Evolutionary conservation across 2,113 vertebrate species (phyloP), one percentile per base, ranked within the genome.

Genomic region (Blennius ocellaris): DNA sequence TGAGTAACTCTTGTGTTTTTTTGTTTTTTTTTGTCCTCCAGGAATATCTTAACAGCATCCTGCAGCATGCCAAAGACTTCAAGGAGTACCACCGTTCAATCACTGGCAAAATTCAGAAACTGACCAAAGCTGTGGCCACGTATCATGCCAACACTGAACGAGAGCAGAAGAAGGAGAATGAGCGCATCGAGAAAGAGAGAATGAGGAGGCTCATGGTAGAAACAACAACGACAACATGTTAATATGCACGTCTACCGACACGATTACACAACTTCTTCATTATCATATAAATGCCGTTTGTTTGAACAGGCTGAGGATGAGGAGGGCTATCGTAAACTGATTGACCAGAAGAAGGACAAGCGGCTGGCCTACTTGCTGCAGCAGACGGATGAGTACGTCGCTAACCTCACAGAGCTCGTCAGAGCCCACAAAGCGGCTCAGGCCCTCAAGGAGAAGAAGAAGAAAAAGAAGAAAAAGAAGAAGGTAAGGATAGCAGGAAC

Each of bases 41-140:
- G 97, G 97, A 99, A 91, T 99, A 98, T 94, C 97, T 99, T 91
- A 99, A 98, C 79, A 98, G 97, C 93, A 99, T 99, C 80, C 94
- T 99, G 14, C 96, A 97, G 83, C 97, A 99, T 1, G 97, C 97
- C 73, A 99, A 99, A 90, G 97, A 99, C 74, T 99, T 99, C 91
- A 99, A 99, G 78, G 97, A 99, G 16, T 99, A 97, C 82, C 97
- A 99, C 71, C 94, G 97, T 10, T 98, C 97, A 0, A 95, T 98
- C 76, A 97, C 96, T 0, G 97, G 96, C 12, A 98, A 97, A 73
- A 95, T 97, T 41, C 97, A 99, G 78, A 99, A 99, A 73, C 90
- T 97, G 60, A 99, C 97, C 48, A 99, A 99, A 92, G 96, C 97
- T 0, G 97, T 99, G 92, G 95, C 96, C 36, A 99, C 97, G 0